Percentiles rank a stretch among this genome's conserved stretches.
These are phyloP conservation scores for Plemyria rubiginata DNA, from an alignment of 2,888 invertebrate species.

Conservation along the genomic window DNA sequence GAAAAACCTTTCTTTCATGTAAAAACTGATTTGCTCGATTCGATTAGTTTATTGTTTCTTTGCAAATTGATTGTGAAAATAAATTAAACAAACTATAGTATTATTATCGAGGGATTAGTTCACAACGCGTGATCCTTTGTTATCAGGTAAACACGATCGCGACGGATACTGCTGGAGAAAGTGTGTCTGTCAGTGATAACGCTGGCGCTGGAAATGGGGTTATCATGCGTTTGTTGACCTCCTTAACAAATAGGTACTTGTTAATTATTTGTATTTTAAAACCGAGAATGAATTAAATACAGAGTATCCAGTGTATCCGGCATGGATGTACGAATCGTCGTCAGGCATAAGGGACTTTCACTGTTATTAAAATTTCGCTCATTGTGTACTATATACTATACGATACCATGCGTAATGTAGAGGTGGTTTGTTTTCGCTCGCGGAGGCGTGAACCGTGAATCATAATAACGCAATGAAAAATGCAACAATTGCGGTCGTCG, in stretches of 20 bases:
- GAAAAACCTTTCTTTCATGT: too few species aligned
- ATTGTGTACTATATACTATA: slow-evolving; percentile 32
- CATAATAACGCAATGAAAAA: slow-evolving; percentile 45
- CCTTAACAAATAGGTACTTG: slow-evolving; percentile 18
- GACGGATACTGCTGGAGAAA: slow-evolving; percentile 28
- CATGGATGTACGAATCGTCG: slow-evolving; percentile 17
- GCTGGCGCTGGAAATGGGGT: slow-evolving; percentile 31
- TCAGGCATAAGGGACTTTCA: slow-evolving; percentile 34
- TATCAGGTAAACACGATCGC: slow-evolving; percentile 31
- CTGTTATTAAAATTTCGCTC: slow-evolving; percentile 34
- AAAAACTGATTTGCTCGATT: too few species aligned
- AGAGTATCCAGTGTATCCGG: slow-evolving; percentile 21
- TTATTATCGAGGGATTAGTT: slow-evolving; percentile 29
- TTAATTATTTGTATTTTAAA: slow-evolving; percentile 17
- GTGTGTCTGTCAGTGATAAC: slow-evolving; percentile 39
- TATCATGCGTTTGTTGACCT: slow-evolving; percentile 39
- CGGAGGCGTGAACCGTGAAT: slow-evolving; percentile 28
- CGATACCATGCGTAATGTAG: slow-evolving; percentile 10
- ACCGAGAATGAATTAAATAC: slow-evolving; percentile 9
- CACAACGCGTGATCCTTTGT: slow-evolving; percentile 16
- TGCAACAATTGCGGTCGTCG: slow-evolving; percentile 53
- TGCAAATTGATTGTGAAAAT: background rate
- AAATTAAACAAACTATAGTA: background rate
- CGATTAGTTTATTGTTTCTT: background rate
- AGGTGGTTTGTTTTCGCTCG: slow-evolving; percentile 23